Evolutionary conservation across 2,888 invertebrate genomes (phyloP).

Genomic region (Pocota personata): DNA sequence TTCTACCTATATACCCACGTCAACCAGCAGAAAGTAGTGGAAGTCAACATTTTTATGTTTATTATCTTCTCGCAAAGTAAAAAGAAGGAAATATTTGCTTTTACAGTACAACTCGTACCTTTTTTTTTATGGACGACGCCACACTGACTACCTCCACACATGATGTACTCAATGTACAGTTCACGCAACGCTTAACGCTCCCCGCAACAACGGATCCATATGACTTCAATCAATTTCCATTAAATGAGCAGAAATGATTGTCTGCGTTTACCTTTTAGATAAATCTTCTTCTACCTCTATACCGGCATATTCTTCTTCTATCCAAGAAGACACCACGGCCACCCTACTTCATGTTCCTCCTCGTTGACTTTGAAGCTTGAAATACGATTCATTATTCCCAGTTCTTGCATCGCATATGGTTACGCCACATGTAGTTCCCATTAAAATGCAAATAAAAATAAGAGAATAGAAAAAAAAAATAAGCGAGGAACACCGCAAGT

Average conservation of each 20-base stretch:
- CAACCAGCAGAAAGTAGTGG: not conserved
- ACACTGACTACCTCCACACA: conserved; percentile 9
- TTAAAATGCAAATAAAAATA: conserved; percentile 44
- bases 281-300: not conserved
- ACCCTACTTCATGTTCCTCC: conserved; percentile 1
- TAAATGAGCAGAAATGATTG: conserved; percentile 24
- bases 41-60: conserved; percentile 14
- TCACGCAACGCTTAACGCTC: conserved; percentile 33
- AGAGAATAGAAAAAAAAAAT: conserved; percentile 8
- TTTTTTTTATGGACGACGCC: not conserved
- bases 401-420: not conserved
- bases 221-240: conserved; percentile 32
- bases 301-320: not conserved
- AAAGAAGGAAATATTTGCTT: conserved; percentile 17
- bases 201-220: not conserved
- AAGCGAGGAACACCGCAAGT: conserved; percentile 34
- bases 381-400: conserved; percentile 19
- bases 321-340: not conserved
- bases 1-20: conserved; percentile 11
- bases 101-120: not conserved
- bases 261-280: not conserved
- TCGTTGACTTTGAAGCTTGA: conserved; percentile 45
- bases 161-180: conserved; percentile 14
- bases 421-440: conserved; percentile 49
- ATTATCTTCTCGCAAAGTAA: conserved; percentile 28